Evolutionary conservation across 2,797 vertebrate genomes (phyloP).

Genomic region (Chloroceryle amazona): DNA sequence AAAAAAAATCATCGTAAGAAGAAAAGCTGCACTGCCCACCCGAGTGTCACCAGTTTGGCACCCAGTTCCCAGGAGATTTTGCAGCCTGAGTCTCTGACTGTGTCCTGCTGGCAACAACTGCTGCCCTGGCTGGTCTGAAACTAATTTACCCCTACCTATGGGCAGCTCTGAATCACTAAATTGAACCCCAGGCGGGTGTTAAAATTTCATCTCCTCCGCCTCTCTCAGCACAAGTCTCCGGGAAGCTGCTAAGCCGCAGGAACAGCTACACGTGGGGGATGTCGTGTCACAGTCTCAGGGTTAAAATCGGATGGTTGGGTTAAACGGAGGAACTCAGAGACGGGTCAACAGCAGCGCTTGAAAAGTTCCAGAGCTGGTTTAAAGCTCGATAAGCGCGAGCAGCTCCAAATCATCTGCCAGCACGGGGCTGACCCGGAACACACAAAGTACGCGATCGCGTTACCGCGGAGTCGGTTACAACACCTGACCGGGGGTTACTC

Average conservation of each 20-base stretch:
- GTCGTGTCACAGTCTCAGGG: fast-evolving
- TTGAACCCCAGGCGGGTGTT: fast-evolving
- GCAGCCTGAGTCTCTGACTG: background rate
- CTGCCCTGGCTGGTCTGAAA: background rate
- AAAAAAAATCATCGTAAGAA: too few relatives aligned
- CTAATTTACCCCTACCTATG: fast-evolving
- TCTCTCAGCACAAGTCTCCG: fast-evolving
- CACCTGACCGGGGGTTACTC: too few relatives aligned
- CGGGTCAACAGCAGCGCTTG: background rate
- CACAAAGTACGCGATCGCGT: fast-evolving
- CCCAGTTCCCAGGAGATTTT: background rate
- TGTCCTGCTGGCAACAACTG: background rate
- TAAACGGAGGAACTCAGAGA: background rate
- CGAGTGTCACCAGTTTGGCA: fast-evolving
- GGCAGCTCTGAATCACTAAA: background rate
- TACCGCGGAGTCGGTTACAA: fast-evolving
- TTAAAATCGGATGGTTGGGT: fast-evolving
- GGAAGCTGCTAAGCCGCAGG: fast-evolving
- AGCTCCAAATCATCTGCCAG: background rate
- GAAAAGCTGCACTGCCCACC: background rate
- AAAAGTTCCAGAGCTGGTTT: fast-evolving
- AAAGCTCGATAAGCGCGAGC: fast-evolving
- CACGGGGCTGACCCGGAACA: background rate
- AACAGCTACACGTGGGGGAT: fast-evolving
- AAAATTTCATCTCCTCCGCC: fast-evolving